phyloP scores from a whole-genome alignment of 2,113 vertebrate genomes.

The Notechis scutatus region DNA sequence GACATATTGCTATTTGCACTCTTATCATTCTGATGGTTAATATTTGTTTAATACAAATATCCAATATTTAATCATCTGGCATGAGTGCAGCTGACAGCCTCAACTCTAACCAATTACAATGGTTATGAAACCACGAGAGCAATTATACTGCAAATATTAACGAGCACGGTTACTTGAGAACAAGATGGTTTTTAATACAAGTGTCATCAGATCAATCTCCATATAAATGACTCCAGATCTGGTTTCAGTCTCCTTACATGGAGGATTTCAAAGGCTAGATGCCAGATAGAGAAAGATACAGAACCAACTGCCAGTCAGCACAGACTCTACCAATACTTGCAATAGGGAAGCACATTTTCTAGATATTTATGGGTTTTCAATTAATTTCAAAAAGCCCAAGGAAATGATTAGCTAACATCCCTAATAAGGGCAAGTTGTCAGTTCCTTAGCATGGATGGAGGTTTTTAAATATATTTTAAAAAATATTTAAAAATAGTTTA shows the following conservation, averaged over 20 bases:
- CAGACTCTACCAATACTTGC: neutral
- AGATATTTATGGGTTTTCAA: neutral
- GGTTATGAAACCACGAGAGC: conserved; percentile 24
- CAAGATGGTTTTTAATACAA: neutral
- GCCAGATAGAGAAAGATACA: neutral
- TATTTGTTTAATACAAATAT: conserved; percentile 28
- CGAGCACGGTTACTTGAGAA: neutral
- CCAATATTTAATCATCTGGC: conserved; percentile 24
- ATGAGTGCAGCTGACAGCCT: conserved; percentile 29
- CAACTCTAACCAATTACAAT: conserved; percentile 24
- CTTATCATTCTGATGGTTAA: conserved; percentile 5
- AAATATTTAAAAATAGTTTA: neutral
- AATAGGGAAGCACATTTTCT: neutral
- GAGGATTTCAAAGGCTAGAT: neutral
- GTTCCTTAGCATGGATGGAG: neutral
- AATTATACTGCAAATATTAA: conserved; percentile 11
- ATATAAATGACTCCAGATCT: neutral
- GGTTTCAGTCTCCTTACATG: too few species aligned
- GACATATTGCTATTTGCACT: conserved; percentile 35
- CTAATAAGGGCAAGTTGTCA: neutral
- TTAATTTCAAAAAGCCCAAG: neutral
- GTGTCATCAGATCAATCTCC: neutral
- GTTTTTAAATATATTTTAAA: neutral
- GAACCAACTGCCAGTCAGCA: neutral
- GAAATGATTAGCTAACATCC: neutral